These are phyloP conservation scores for Osedax fenrisi DNA, from an alignment of 2,888 invertebrate genomes.

Conservation along the genomic window DNA sequence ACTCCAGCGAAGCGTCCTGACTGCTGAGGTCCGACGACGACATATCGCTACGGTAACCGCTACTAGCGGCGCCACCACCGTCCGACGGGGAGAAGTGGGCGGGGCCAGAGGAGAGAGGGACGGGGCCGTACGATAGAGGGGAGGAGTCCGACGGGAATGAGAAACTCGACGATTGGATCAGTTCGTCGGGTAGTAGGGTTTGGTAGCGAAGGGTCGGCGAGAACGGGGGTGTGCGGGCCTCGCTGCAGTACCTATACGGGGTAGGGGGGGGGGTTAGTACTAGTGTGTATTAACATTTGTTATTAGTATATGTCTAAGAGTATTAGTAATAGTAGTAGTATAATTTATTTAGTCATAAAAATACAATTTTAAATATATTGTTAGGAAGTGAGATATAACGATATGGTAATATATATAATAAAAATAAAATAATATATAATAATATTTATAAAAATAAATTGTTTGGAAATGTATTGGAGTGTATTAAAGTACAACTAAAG, in stretches of 20 bases:
- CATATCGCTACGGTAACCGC: neutral
- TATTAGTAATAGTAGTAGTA: too few species aligned
- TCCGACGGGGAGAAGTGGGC: neutral
- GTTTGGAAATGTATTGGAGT: too few species aligned
- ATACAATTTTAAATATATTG: too few species aligned
- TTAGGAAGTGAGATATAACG: too few species aligned
- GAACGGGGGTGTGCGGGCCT: constrained; percentile 37
- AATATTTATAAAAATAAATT: too few species aligned
- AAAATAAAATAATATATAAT: too few species aligned
- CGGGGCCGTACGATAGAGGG: neutral
- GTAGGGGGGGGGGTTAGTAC: too few species aligned
- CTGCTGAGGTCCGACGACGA: neutral
- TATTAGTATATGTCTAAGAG: too few species aligned
- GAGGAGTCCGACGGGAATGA: neutral
- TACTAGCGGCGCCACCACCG: neutral
- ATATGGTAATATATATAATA: too few species aligned
- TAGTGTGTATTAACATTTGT: too few species aligned
- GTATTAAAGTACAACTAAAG: too few species aligned
- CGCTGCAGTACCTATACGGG: neutral
- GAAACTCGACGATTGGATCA: constrained; percentile 37
- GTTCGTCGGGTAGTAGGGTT: constrained; percentile 41
- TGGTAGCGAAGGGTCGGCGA: constrained; percentile 44
- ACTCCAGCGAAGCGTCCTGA: neutral
- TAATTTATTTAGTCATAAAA: too few species aligned
- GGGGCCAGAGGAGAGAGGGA: neutral